Conservation (phyloP, 2,113 vertebrate genomes). For the Prietella phreatophila region DNA sequence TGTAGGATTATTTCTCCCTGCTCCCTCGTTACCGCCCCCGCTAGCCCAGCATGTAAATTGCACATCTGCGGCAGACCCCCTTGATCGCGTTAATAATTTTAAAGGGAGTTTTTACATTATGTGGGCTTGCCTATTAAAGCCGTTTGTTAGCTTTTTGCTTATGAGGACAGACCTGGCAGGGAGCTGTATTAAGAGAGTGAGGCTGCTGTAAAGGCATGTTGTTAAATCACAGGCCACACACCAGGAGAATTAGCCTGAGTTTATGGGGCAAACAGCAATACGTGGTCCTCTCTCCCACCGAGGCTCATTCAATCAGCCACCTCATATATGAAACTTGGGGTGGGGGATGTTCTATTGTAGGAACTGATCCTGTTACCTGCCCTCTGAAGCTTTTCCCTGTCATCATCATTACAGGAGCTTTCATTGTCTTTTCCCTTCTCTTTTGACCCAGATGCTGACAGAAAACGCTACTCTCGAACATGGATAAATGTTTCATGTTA, state of each 20-base stretch:
- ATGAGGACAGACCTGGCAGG: slow-evolving; percentile 75
- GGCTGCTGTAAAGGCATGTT: slow-evolving; percentile 43
- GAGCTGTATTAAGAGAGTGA: slow-evolving; percentile 68
- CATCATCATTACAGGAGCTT: slow-evolving; percentile 3
- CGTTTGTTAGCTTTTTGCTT: slow-evolving; percentile 80
- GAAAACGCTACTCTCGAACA: background rate
- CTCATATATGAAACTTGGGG: slow-evolving; percentile 24
- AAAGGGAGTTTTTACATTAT: slow-evolving; percentile 61
- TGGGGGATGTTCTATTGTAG: slow-evolving; percentile 1
- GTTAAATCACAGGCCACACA: slow-evolving; percentile 53
- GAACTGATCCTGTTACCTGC: slow-evolving; percentile 3
- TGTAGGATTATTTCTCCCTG: slow-evolving; percentile 75
- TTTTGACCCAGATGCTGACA: background rate
- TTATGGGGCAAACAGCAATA: slow-evolving; percentile 51
- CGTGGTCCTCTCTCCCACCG: slow-evolving; percentile 25
- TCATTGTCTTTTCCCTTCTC: background rate
- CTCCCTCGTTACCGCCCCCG: slow-evolving; percentile 75
- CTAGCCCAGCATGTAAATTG: slow-evolving; percentile 76
- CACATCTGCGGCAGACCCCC: slow-evolving; percentile 61
- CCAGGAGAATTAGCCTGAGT: slow-evolving; percentile 49
- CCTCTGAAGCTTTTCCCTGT: background rate
- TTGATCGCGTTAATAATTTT: slow-evolving; percentile 58
- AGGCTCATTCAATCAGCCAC: slow-evolving; percentile 46
- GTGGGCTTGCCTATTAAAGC: slow-evolving; percentile 76
- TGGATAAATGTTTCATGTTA: background rate